Evolutionary conservation across 1,140 invertebrate genomes (phyloP), one percentile per base, ranked within the genome.

Genomic region (Neodiprion pinetum): DNA sequence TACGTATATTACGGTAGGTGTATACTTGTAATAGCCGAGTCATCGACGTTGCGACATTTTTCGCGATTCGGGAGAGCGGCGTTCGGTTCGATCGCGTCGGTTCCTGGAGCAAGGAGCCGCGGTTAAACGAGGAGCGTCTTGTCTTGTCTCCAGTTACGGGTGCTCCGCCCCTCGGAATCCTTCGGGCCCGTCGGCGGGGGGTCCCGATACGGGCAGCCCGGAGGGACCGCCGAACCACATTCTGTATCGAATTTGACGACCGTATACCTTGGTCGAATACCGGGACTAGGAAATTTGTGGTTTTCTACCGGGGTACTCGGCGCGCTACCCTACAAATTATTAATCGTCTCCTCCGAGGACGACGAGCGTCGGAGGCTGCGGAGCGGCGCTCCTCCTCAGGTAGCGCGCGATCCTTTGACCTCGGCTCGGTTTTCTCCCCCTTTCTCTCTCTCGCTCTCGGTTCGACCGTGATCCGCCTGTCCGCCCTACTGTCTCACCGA

Each of bases 401-500:
- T 87, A 87, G 86, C 86, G 78, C 76, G 48, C 65, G 80, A 80
- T 87, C 80, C 83, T 83, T 83, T 83, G 82, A 87, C 86, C 85
- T 84, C 53, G 11, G 53, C 28, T 40, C 53, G 53, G 28, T 40
- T 82, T 85, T 80, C 79, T 79, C 82, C 80, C 83, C 76, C 79
- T 79, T 79, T 83, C 81, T 77, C 77, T 77, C 77, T 77, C 72
- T 70, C 77, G 75, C 76, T 74, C 76, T 75, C 74, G 74, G 72
- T 77, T 71, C 28, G 71, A 72, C 73, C 72, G 72, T 77, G 71
- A 79, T 78, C 78, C 75, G 72, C 73, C 23, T 48, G 48, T 71
- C 70, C 70, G 48, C 48, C 48, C 81, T 79, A 78, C 78, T 80
- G 76, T 80, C 77, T 77, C 28, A 72, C 53, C 21, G 68, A 72